Base-by-base conservation (phyloP, 2,888 invertebrate genomes). In the Pristionchus entomophagus region DNA sequence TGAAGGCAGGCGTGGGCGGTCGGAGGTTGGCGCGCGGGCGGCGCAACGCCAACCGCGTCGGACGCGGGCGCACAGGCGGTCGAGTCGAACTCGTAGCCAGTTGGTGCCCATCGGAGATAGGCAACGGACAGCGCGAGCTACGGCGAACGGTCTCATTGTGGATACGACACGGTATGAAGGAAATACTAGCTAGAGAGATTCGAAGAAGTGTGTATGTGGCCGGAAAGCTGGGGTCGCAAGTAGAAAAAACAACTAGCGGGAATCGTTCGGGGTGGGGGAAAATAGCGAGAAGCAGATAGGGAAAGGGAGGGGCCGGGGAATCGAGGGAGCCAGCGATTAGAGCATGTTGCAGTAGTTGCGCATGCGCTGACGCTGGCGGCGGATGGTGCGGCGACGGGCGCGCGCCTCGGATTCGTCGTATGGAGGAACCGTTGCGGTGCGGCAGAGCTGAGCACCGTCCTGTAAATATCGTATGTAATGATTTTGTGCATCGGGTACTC, bases 331-430 rank as follows among this genome's bases (percentile, higher is more conserved):
- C n/a, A 41, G 56, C 17, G 51, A n/a, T 77, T 77, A 85, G 77
- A 85, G 85, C 85, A 85, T 73, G 77, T 73, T 85, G 85, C 85
- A 85, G 85, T 85, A 85, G 85, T 85, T 73, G 77, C 85, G 85
- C 85, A 85, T 73, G 77, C 85, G 85, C 29, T 85, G 85, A 10
- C 85, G 73, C 56, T 73, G 73, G 22, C 85, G 51, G 51, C 85
- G 85, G 29, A 85, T 73, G 29, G 85, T 85, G 51, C 85, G 85
- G 14, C 85, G 85, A 17, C 85, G 85, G 0, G 85, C 83, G 26
- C 83, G 62, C 29, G 35, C 65, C n/a, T 62, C 83, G 10, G 65
- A 65, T 49, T 84, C 83, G 83, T 84, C 83, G 65, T 84, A 77
- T 5, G 85, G 77, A 12, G 59, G 53, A 3, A 85, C 85, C 26